phyloP scores from a whole-genome alignment of 2,113 vertebrate genomes.

The Xiphophorus hellerii region DNA sequence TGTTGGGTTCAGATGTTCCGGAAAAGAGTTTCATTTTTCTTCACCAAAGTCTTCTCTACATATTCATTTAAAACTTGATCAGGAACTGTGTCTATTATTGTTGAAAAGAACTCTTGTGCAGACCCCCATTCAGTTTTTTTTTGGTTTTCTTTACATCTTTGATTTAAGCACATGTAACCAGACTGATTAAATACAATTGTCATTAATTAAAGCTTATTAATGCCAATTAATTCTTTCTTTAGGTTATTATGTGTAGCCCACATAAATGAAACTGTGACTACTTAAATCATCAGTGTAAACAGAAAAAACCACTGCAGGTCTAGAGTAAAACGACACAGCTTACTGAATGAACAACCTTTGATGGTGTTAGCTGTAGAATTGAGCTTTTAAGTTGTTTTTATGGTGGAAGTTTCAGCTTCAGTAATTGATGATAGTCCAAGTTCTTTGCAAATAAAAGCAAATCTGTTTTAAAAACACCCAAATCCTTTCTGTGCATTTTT shows the following conservation, averaged over 20 bases:
- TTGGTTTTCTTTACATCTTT: not conserved
- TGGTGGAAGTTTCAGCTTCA: no score
- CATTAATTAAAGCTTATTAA: not conserved
- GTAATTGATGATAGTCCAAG: no score
- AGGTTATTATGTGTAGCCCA: no score
- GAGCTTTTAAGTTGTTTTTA: no score
- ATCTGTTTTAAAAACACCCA: no score
- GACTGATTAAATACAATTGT: not conserved
- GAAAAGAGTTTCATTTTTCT: not conserved
- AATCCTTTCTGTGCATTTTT: no score
- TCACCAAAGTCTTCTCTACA: not conserved
- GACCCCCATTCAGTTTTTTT: not conserved
- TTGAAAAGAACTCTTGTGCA: not conserved
- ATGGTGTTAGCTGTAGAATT: not conserved
- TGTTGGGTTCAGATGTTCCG: constrained; percentile 38
- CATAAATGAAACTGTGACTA: not conserved
- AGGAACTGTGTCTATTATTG: not conserved
- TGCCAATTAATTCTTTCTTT: no score
- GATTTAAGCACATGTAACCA: not conserved
- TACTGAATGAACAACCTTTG: not conserved
- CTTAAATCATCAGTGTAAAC: not conserved
- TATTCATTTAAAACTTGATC: not conserved
- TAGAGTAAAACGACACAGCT: not conserved
- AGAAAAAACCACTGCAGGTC: not conserved
- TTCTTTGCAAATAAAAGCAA: no score